phyloP scores from a whole-genome alignment of 1,140 invertebrate species.

The Platyura marginata region DNA sequence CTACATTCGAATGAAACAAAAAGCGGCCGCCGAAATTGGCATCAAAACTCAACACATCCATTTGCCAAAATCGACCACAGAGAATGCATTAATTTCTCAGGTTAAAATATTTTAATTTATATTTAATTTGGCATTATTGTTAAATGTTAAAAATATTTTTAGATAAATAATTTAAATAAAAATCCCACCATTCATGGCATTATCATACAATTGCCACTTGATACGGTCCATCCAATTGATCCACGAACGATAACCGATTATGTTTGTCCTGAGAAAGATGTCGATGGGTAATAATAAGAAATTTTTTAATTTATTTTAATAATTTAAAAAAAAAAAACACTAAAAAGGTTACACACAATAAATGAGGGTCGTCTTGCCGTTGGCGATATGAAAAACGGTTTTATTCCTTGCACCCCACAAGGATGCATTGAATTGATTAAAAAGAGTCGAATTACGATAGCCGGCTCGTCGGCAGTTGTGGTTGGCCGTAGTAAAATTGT shows the following conservation, averaged over 20 bases:
- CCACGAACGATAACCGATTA: slow-evolving; percentile 71
- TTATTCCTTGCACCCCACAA: slow-evolving; percentile 84
- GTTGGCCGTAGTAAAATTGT: slow-evolving; percentile 95
- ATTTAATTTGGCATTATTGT: too few species aligned
- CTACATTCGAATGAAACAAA: slow-evolving; percentile 94
- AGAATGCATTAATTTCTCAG: slow-evolving; percentile 41
- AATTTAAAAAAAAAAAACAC: slow-evolving; percentile 5
- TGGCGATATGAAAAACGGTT: slow-evolving; percentile 61
- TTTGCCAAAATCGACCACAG: slow-evolving; percentile 63
- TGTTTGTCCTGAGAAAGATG: slow-evolving; percentile 77
- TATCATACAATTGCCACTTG: slow-evolving; percentile 93
- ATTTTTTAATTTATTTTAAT: background rate
- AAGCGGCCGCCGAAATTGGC: slow-evolving; percentile 80
- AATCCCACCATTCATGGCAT: slow-evolving; percentile 82
- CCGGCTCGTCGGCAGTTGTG: slow-evolving; percentile 80
- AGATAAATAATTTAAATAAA: slow-evolving; percentile 61
- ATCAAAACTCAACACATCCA: slow-evolving; percentile 67
- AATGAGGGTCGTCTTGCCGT: slow-evolving; percentile 79
- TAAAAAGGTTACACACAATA: slow-evolving; percentile 58
- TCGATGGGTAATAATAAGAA: slow-evolving; percentile 58
- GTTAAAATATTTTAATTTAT: too few species aligned
- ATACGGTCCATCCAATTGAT: slow-evolving; percentile 65
- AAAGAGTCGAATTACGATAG: slow-evolving; percentile 55
- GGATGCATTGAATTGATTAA: slow-evolving; percentile 87
- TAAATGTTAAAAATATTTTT: too few species aligned